phyloP scores from a whole-genome alignment of 2,113 vertebrate genomes.

The Centropristis striata region DNA sequence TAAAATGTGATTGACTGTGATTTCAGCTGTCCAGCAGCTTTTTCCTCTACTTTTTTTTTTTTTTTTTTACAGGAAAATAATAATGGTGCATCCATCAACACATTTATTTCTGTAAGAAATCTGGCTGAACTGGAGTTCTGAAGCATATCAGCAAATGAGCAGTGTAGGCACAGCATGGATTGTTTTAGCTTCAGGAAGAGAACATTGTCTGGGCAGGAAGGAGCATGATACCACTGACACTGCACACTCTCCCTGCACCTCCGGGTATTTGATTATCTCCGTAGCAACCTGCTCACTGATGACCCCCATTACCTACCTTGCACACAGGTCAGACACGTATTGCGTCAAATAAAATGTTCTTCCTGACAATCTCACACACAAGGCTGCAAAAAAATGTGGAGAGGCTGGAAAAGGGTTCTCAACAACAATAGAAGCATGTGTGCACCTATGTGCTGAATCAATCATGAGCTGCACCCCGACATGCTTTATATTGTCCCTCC shows the following conservation, averaged over 20 bases:
- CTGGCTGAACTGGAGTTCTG: slow-evolving; percentile 5
- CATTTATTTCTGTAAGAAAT: slow-evolving; percentile 8
- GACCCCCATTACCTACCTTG: slow-evolving; percentile 75
- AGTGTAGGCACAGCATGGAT: background rate
- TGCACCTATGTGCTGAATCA: slow-evolving; percentile 17
- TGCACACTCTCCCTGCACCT: slow-evolving; percentile 49
- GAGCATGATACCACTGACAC: slow-evolving; percentile 66
- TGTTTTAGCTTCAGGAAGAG: slow-evolving; percentile 35
- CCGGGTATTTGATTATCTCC: slow-evolving; percentile 76
- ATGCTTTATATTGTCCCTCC: background rate
- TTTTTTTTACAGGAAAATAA: background rate
- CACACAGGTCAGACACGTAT: slow-evolving; percentile 67
- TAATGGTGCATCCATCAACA: background rate
- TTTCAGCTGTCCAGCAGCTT: no score
- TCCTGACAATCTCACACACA: slow-evolving; percentile 64
- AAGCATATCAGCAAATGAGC: slow-evolving; percentile 19
- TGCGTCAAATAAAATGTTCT: slow-evolving; percentile 73
- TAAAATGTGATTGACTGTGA: no score
- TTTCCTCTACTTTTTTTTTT: no score
- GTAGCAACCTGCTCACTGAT: slow-evolving; percentile 69
- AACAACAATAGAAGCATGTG: slow-evolving; percentile 39
- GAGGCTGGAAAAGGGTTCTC: slow-evolving; percentile 30
- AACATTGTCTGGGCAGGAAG: slow-evolving; percentile 63
- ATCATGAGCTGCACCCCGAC: background rate
- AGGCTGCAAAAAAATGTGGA: slow-evolving; percentile 33